Evolutionary conservation across 2,888 invertebrate species (phyloP).

Genomic region (Shargacucullia verbasci): DNA sequence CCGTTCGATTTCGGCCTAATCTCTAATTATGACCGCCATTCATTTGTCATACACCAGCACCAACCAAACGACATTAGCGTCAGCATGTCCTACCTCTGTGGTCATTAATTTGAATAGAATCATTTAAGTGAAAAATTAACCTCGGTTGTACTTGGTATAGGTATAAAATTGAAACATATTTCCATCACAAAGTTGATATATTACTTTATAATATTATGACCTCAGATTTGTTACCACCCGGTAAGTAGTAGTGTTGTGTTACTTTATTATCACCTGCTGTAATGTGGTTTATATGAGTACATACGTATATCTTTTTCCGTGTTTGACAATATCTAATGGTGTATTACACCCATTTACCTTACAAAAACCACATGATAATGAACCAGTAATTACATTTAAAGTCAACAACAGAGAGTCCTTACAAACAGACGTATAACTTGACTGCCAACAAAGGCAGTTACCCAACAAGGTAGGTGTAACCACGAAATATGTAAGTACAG

Average conservation of each 20-base stretch:
- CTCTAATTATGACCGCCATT: conserved; percentile 81
- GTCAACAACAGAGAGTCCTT: conserved; percentile 34
- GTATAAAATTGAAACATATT: no score
- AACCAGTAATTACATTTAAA: conserved; percentile 40
- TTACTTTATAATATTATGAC: no score
- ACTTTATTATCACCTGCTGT: no score
- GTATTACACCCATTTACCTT: no score
- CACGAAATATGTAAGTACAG: not conserved
- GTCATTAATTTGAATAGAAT: not conserved
- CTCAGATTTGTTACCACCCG: no score
- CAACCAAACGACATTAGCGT: conserved; percentile 25
- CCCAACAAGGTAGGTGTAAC: conserved; percentile 41
- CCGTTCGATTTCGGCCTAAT: conserved; percentile 75
- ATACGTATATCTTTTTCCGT: no score
- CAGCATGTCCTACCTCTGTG: conserved; percentile 19
- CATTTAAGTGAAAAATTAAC: no score
- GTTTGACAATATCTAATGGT: no score
- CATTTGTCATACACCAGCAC: conserved; percentile 65
- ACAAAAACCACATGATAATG: conserved; percentile 4
- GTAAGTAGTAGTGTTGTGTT: no score
- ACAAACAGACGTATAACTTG: conserved; percentile 41
- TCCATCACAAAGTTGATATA: no score
- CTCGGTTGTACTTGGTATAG: no score
- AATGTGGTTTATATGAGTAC: no score
- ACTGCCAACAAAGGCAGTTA: conserved; percentile 53